Evolutionary conservation across 2,888 invertebrate species (phyloP), one percentile per base, ranked within the genome.

Genomic region (Pedicia rivosa): DNA sequence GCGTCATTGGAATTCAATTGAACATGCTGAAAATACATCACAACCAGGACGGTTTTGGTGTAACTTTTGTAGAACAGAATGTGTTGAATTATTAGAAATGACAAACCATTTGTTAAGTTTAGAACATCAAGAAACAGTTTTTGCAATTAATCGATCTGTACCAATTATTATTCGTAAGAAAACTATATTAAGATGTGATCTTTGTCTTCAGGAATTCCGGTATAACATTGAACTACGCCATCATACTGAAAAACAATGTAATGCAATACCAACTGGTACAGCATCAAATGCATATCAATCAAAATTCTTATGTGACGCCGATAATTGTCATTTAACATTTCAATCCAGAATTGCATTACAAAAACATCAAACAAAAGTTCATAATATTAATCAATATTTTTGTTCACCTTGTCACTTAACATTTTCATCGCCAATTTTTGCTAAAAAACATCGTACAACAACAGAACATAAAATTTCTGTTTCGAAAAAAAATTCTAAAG

Each of bases 61-160:
- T 53, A 70, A 72, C 1, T 72, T 78, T 44, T 86, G 86, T 50
- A 74, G 78, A 51, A 76, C 70, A 44, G 72, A 75, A 52, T 72
- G 74, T 46, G 65, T 66, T 9, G 64, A 67, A 24, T 73, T 73
- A 34, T 63, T 68, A 35, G 63, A 65, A 39, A 83, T 86, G 80
- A 63, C 72, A 14, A 53, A 66, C 9, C 86, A 86, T 52, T 57
- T 86, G 46, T 55, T 69, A 4, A 67, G 77, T 13, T 52, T 64
- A 5, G 71, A 72, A 26, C 86, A 86, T 54, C 67, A 67, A 29
- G 81, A 83, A 54, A 75, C 81, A 0, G 68, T 81, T 0, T 66
- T 75, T 3, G 77, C 75, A 12, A 76, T 86, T 43, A 83, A 83
- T 52, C 68, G 79, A 47, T 83, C 83, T 0, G 78, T 84, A 51